Evolutionary conservation across 2,888 invertebrate species (phyloP).

Genomic region (Venustoraphidia nigricollis): DNA sequence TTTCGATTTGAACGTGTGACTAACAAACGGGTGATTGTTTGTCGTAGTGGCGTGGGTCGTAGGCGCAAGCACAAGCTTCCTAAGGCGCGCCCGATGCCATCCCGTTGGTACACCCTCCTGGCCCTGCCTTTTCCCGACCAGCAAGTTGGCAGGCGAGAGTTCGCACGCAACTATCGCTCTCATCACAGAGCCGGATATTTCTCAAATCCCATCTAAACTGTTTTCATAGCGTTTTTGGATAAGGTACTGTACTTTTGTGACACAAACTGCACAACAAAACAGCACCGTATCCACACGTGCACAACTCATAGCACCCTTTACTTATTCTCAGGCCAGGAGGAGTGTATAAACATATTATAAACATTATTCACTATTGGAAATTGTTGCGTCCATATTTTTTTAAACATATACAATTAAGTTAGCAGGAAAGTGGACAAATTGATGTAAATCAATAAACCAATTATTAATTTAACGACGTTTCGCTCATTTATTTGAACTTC

Average conservation of each 20-base stretch:
- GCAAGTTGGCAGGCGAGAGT: conserved; percentile 76
- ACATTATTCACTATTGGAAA: too few relatives aligned
- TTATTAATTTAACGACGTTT: too few relatives aligned
- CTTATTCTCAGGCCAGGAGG: too few relatives aligned
- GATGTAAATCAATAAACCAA: too few relatives aligned
- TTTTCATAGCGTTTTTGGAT: conserved; percentile 15
- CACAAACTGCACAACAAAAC: neutral
- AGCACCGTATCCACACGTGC: neutral
- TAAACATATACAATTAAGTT: too few relatives aligned
- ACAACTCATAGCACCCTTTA: neutral
- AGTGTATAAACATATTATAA: too few relatives aligned
- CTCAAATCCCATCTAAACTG: conserved; percentile 61
- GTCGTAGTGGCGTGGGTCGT: conserved; percentile 30
- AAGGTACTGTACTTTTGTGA: conserved; percentile 11
- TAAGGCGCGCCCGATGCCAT: conserved; percentile 46
- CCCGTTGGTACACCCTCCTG: conserved; percentile 78
- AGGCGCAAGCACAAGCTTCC: conserved; percentile 28
- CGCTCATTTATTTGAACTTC: too few relatives aligned
- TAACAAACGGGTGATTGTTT: too few relatives aligned
- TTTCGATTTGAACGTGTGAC: too few relatives aligned
- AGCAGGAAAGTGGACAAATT: too few relatives aligned
- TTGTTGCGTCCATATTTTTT: too few relatives aligned
- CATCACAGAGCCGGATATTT: conserved; percentile 71
- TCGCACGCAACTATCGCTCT: conserved; percentile 55
- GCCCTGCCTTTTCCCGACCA: conserved; percentile 88